Evolutionary conservation across 1,140 invertebrate species (phyloP).

Genomic region (Oreohelix idahoensis): DNA sequence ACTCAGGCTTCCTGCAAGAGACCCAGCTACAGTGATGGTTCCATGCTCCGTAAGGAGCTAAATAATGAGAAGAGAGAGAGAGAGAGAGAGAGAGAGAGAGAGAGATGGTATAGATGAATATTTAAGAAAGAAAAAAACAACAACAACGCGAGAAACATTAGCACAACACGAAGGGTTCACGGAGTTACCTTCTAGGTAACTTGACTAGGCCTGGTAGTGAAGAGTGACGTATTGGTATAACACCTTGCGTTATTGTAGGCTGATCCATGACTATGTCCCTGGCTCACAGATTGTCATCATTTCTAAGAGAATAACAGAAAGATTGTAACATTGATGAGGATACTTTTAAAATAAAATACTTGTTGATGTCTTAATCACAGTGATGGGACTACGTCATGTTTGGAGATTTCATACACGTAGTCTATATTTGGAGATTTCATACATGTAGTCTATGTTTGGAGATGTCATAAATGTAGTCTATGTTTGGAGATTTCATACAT

Average conservation of each 20-base stretch:
- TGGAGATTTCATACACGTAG: no score
- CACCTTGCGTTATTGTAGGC: conserved; percentile 46
- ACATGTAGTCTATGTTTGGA: no score
- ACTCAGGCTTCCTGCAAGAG: no score
- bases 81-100: neutral
- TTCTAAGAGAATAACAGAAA: neutral
- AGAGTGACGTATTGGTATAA: conserved; percentile 51
- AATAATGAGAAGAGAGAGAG: neutral
- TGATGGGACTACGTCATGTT: no score
- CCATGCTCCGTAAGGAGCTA: no score
- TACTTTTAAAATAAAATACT: no score
- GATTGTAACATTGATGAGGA: no score
- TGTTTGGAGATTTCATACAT: no score
- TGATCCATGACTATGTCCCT: conserved; percentile 30
- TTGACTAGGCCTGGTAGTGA: conserved; percentile 50
- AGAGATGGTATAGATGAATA: neutral
- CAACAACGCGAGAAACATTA: neutral
- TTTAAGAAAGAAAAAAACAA: neutral
- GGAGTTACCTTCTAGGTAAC: conserved; percentile 46
- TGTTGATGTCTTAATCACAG: no score
- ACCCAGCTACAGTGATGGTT: no score
- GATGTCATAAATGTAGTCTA: no score
- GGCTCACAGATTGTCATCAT: neutral
- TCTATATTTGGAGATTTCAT: no score
- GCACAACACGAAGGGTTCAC: neutral